A percentile compares a stretch with the other conserved stretches of the same genome.
Evolutionary conservation across 2,113 vertebrate genomes (phyloP).

Genomic region (Panthera tigris): DNA sequence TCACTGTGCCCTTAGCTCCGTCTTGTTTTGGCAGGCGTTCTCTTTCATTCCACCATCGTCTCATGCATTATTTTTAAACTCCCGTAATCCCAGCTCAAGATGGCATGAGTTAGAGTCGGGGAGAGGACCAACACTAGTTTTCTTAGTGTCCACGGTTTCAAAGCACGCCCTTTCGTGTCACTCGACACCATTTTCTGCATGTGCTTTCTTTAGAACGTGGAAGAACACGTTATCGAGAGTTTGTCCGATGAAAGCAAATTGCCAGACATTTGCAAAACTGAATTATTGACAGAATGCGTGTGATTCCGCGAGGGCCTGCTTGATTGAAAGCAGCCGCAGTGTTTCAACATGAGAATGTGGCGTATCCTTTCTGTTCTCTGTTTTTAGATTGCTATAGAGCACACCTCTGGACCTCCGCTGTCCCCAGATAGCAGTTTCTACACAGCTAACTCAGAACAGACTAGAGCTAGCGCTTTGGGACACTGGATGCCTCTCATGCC

Average conservation of each 20-base stretch:
- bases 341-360: neutral
- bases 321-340: conserved; percentile 68
- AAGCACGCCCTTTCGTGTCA: conserved; percentile 49
- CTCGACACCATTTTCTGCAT: conserved; percentile 53
- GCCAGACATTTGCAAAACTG: conserved; percentile 61
- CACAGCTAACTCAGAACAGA: neutral
- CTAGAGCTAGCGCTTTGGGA: neutral
- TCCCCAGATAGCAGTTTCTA: neutral
- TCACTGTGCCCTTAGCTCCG: neutral
- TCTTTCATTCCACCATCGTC: conserved; percentile 12
- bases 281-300: conserved; percentile 56
- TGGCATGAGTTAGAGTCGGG: conserved; percentile 14
- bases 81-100: conserved; percentile 11
- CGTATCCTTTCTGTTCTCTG: neutral
- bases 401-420: neutral
- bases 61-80: neutral
- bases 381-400: neutral
- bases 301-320: conserved; percentile 49
- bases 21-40: neutral
- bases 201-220: conserved; percentile 56
- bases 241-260: conserved; percentile 64
- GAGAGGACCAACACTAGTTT: conserved; percentile 3
- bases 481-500: neutral
- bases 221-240: conserved; percentile 42
- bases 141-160: conserved; percentile 25